Conservation (phyloP, 2,797 vertebrate species). For the Gallirallus australis region DNA sequence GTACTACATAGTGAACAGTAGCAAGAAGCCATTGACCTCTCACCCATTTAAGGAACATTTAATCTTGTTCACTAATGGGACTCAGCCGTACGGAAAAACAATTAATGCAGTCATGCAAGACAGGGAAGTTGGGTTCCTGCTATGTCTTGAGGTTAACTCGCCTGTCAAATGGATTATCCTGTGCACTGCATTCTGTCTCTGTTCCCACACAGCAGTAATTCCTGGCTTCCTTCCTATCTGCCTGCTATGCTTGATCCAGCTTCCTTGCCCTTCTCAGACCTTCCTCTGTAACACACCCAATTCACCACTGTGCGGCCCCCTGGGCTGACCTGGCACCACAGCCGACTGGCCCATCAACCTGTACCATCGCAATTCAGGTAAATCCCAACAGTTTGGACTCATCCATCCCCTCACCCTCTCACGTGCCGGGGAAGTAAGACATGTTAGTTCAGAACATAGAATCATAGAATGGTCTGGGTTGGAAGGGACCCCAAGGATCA, state of each 20-base stretch:
- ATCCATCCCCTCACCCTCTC: neutral
- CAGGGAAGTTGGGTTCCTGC: neutral
- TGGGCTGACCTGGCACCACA: neutral
- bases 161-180: neutral
- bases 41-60: neutral
- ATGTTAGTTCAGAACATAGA: neutral
- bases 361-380: neutral
- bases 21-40: neutral
- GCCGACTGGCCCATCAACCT: fast-evolving
- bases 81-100: neutral
- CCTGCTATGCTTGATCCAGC: neutral
- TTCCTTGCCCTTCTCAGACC: neutral
- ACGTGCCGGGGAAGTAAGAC: neutral
- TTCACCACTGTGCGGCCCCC: neutral
- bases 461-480: too few relatives aligned
- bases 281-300: neutral
- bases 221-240: neutral
- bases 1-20: neutral
- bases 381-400: neutral
- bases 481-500: too few relatives aligned
- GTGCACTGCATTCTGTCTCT: neutral
- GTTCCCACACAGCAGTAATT: neutral
- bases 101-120: neutral
- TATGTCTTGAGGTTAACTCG: neutral
- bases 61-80: neutral